phyloP scores from a whole-genome alignment of 2,797 vertebrate genomes.

The Pseudomugil tenellus region DNA sequence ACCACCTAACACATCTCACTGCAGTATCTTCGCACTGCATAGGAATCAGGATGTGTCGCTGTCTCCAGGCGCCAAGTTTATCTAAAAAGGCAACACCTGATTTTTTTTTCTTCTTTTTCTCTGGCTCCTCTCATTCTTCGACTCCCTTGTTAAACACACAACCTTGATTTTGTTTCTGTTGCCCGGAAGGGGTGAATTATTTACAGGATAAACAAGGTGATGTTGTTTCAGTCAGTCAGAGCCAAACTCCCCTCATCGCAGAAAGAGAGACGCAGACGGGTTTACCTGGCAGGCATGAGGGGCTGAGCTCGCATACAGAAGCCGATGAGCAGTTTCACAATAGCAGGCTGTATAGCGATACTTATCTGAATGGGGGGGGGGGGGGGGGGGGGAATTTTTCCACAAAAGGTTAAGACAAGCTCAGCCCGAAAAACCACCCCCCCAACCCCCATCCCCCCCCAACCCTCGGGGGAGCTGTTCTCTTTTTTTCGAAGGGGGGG shows the following conservation, averaged over 20 bases:
- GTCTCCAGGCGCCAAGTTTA: conserved; percentile 76
- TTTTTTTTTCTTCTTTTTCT: conserved; percentile 37
- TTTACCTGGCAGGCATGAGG: conserved; percentile 74
- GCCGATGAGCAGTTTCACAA: conserved; percentile 56
- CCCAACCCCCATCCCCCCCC: too few species aligned
- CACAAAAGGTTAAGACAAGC: too few species aligned
- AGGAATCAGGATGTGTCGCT: conserved; percentile 73
- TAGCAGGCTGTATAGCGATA: conserved; percentile 48
- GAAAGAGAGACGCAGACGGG: conserved; percentile 66
- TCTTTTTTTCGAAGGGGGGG: too few species aligned
- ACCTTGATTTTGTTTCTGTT: conserved; percentile 77
- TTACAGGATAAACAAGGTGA: conserved; percentile 83
- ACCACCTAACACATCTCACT: conserved; percentile 60
- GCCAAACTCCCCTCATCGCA: conserved; percentile 64
- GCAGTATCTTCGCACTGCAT: conserved; percentile 74
- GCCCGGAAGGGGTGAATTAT: conserved; percentile 78
- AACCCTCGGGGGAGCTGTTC: too few species aligned
- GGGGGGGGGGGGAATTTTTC: too few species aligned
- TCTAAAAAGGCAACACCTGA: conserved; percentile 78
- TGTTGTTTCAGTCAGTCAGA: conserved; percentile 77
- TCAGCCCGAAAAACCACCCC: too few species aligned
- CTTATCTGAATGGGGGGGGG: conserved; percentile 33
- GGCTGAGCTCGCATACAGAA: conserved; percentile 53
- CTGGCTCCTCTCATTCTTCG: conserved; percentile 60
- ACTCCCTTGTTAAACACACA: conserved; percentile 79